Evolutionary conservation across 2,113 vertebrate species (phyloP), one percentile per base, ranked within the genome.

Genomic region (Asarcornis scutulata): DNA sequence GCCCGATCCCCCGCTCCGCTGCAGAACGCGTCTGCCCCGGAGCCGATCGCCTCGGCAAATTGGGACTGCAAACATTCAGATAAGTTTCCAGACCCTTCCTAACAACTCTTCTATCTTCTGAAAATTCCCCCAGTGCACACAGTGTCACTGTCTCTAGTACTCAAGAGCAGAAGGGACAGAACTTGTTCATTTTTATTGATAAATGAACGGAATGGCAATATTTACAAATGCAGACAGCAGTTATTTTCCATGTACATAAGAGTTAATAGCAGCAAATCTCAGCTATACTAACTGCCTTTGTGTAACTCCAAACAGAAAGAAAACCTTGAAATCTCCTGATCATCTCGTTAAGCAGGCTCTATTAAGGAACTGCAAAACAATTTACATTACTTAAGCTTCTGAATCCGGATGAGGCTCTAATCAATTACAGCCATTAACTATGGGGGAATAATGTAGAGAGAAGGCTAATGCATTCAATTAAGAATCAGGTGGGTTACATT

Each of bases 311-410:
- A 93, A 93, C 31, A 88, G n/a, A 82, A 66, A 97, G 79, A 96
- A 96, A 96, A 79, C 60, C 88, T 87, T 95, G 94, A 98, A 97
- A 96, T 97, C 86, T 97, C 32, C 95, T 97, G 88, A 96, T 95
- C 97, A 93, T 97, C 94, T 97, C 62, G 59, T 98, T 98, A 97
- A 97, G 75, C 58, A 86, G 71, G 58, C 17, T 94, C 72, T 97
- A 94, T 96, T 98, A 98, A 91, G 91, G 84, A 97, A 94, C 60
- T 84, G 91, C 90, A 98, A 97, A 96, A 96, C 96, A 98, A 97
- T 98, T 98, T 98, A 44, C 78, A 95, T 96, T 93, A 97, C 63
- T 85, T 79, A 97, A 93, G 98, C 93, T 95, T 96, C 94, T 97
- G 95, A 96, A 97, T 98, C 71, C 93, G 95, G 93, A 97, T 94